Conservation (phyloP, 92 coral and sea anemone species). For the Paramuricea clavata region DNA sequence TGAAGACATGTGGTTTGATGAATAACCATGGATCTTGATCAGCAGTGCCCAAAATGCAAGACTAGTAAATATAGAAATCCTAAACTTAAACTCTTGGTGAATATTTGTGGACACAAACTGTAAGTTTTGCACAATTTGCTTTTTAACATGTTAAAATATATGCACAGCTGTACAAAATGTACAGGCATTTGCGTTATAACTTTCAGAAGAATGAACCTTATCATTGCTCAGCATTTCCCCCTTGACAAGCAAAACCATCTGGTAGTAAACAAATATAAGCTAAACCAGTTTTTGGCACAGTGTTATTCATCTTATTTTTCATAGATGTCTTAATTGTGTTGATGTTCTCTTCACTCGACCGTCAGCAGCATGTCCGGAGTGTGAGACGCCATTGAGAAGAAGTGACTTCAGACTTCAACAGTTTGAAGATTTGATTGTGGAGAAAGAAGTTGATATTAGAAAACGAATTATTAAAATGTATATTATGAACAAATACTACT, state of each 20-base stretch:
- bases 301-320: too few species aligned
- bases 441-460: slow-evolving; percentile 98
- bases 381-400: slow-evolving; percentile 91
- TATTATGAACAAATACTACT: background rate
- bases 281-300: too few species aligned
- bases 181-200: background rate
- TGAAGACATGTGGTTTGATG: background rate
- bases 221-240: too few species aligned
- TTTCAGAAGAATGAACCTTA: background rate
- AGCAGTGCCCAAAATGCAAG: slow-evolving; percentile 96
- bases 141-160: too few species aligned
- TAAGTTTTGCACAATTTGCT: slow-evolving; percentile 62
- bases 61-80: slow-evolving; percentile 97
- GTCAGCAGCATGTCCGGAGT: slow-evolving; percentile 98
- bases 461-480: slow-evolving; percentile 87
- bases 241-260: too few species aligned
- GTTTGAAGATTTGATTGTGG: slow-evolving; percentile 97
- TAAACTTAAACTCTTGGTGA: slow-evolving; percentile 90
- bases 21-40: slow-evolving; percentile 54
- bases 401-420: slow-evolving; percentile 95
- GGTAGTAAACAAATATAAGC: too few species aligned
- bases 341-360: slow-evolving; percentile 97
- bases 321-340: slow-evolving; percentile 88
- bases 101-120: slow-evolving; percentile 98
- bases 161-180: too few species aligned